Base-by-base conservation (phyloP, 2,113 vertebrate genomes). In the Dicentrarchus labrax region DNA sequence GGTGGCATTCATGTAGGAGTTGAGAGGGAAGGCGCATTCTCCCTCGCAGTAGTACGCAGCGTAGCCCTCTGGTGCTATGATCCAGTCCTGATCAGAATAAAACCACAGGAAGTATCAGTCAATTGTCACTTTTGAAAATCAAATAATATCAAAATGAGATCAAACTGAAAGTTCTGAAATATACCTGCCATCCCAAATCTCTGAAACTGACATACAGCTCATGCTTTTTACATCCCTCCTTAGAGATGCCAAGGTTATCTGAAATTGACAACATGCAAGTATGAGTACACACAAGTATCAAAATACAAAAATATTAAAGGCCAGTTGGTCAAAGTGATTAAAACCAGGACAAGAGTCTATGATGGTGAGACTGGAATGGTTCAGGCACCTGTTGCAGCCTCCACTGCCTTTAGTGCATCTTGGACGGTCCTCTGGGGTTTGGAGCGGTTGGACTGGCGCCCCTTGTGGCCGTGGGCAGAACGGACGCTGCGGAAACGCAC, bases 1-100 rank as follows among this genome's bases (percentile, higher is more conserved):
- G 82, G 98, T 99, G 73, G 98, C 98, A 0, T 99, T 99, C 98
- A 99, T 99, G 94, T 99, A 99, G 43, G 98, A 99, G 79, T 99
- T 99, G 83, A 99, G 86, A 0, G 98, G 98, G 90, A 99, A 99
- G 86, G 97, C 97, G 6, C 98, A 99, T 89, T 99, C 98, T 38
- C 98, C 98, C 91, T 99, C 98, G 45, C 98, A 99, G 93, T 99
- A 99, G 92, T 98, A 99, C 0, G 98, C 98, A 4, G 97, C 97
- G 0, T 99, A 99, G 81, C 98, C 98, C 78, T 99, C 98, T 0
- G 98, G 98, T 39, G 98, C 98, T 0, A 99, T 99, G 91, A 99
- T 99, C 98, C 98, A 99, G 93, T 99, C 98, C 98, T 99, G 79
- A 79, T 56, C 19, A 21, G 22, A 67, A 4, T 39, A 65, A 87